These are phyloP conservation scores for Drosophila anomelani DNA, from an alignment of 2,888 invertebrate genomes.

Conservation along the genomic window DNA sequence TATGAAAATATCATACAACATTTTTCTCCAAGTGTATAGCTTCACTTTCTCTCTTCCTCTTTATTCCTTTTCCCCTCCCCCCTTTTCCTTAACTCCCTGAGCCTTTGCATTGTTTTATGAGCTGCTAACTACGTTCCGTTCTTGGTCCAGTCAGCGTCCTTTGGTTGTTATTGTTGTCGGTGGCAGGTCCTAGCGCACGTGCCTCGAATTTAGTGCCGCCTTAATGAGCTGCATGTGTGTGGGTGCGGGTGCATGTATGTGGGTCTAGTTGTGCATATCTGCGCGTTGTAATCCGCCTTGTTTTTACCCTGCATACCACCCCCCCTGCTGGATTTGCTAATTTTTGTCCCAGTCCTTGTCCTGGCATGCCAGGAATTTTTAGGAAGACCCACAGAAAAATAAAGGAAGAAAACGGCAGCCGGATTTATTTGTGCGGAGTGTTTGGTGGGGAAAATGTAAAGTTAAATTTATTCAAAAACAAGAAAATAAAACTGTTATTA, in stretches of 20 bases:
- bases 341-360: slow-evolving; percentile 71
- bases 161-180: slow-evolving; percentile 54
- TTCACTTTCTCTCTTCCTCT: neutral
- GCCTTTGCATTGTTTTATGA: slow-evolving; percentile 76
- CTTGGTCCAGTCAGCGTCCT: slow-evolving; percentile 39
- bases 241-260: slow-evolving; percentile 23
- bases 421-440: slow-evolving; percentile 62
- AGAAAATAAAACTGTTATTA: slow-evolving; percentile 19
- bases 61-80: no score
- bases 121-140: slow-evolving; percentile 76
- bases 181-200: slow-evolving; percentile 58
- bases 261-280: slow-evolving; percentile 41
- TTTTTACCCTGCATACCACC: slow-evolving; percentile 4
- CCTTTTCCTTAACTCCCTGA: neutral
- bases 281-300: slow-evolving; percentile 41
- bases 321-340: slow-evolving; percentile 71
- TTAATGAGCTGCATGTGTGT: slow-evolving; percentile 76
- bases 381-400: slow-evolving; percentile 52
- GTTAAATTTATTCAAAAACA: slow-evolving; percentile 7
- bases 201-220: slow-evolving; percentile 74
- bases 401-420: slow-evolving; percentile 27
- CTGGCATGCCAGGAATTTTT: slow-evolving; percentile 73
- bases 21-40: neutral
- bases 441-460: slow-evolving; percentile 34
- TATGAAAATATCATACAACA: neutral